Conservation (phyloP, 64 coral and sea anemone genomes). For the Anthopleura sola region DNA sequence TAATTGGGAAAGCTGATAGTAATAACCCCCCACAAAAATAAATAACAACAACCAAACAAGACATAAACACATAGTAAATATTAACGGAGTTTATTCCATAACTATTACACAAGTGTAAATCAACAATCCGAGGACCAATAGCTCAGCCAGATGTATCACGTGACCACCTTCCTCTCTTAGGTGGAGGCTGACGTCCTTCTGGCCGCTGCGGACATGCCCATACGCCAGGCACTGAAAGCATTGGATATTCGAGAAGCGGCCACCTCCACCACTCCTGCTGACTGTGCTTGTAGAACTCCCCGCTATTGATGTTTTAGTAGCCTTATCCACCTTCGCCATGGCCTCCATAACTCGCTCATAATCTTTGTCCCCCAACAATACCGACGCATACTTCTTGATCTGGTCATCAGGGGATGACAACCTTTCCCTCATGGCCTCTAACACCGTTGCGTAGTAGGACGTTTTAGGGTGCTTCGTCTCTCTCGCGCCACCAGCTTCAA, state of each 20-base stretch:
- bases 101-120: too few species aligned
- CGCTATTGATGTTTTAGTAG: background rate
- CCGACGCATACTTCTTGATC: background rate
- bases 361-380: constrained; percentile 9
- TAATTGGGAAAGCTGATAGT: too few species aligned
- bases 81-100: too few species aligned
- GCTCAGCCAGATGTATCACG: too few species aligned
- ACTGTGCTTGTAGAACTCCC: background rate
- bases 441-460: background rate
- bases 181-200: too few species aligned
- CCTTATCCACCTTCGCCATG: constrained; percentile 23
- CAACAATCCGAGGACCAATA: too few species aligned
- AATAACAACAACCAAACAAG: too few species aligned
- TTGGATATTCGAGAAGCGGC: background rate
- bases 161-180: too few species aligned
- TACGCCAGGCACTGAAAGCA: background rate
- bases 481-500: constrained; percentile 27
- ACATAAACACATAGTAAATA: too few species aligned
- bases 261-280: background rate
- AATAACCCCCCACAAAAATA: too few species aligned
- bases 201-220: background rate
- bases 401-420: background rate
- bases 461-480: background rate
- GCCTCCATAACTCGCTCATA: background rate
- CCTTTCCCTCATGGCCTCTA: constrained; percentile 18